A percentile compares a stretch with the other conserved stretches of the same genome.
These are phyloP conservation scores for Tinea pellionella DNA, from an alignment of 2,888 invertebrate genomes.

Conservation along the genomic window DNA sequence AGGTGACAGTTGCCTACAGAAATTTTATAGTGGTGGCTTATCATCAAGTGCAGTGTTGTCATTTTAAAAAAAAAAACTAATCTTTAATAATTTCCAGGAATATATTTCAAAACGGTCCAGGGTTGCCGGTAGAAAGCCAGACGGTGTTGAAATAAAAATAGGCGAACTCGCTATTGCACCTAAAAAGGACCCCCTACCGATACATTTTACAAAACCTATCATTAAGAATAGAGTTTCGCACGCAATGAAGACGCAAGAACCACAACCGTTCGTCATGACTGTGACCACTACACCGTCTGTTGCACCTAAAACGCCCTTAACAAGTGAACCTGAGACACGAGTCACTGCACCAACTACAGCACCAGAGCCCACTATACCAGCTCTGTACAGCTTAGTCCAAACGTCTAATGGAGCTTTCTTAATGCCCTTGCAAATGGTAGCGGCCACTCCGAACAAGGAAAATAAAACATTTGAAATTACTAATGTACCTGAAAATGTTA, in stretches of 20 bases:
- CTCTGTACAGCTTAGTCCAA: constrained; percentile 28
- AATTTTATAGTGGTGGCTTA: too few species aligned
- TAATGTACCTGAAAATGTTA: constrained; percentile 18
- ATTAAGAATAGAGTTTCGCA: too few species aligned
- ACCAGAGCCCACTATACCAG: not conserved
- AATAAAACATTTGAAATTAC: constrained; percentile 21
- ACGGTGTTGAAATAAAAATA: constrained; percentile 31
- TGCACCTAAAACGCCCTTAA: too few species aligned
- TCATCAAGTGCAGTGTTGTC: too few species aligned
- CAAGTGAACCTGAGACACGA: too few species aligned
- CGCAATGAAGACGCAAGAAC: too few species aligned
- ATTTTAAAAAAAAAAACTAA: not conserved
- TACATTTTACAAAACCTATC: constrained; percentile 34
- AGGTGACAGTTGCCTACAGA: too few species aligned
- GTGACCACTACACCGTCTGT: too few species aligned
- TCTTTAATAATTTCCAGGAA: constrained; percentile 20
- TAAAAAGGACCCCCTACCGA: constrained; percentile 34
- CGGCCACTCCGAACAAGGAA: not conserved
- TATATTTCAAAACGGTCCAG: constrained; percentile 22
- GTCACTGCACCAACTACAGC: too few species aligned
- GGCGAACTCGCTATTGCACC: constrained; percentile 20
- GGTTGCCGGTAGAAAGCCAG: constrained; percentile 20
- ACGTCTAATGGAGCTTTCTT: constrained; percentile 31
- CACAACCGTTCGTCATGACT: not conserved
- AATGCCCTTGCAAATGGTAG: constrained; percentile 24